These are phyloP conservation scores for Liparis tanakae DNA, from an alignment of 2,797 vertebrate species.

Conservation along the genomic window DNA sequence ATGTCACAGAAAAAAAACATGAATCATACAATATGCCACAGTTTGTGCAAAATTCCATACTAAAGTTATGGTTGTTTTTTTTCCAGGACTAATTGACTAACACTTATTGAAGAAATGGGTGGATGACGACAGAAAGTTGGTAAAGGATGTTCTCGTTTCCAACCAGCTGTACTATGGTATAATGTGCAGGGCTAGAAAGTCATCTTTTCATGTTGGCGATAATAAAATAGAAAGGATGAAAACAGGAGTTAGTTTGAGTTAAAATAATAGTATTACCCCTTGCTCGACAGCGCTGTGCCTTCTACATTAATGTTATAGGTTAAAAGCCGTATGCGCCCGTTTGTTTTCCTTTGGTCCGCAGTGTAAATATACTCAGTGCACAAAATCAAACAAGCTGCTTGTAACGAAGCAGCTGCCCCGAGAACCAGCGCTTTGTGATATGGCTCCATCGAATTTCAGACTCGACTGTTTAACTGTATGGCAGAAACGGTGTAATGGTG, in stretches of 20 bases:
- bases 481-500: conserved; percentile 26
- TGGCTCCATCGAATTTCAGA: conserved; percentile 1
- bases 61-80: conserved; percentile 22
- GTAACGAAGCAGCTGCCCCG: conserved; percentile 29
- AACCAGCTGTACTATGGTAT: conserved; percentile 9
- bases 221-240: conserved; percentile 39
- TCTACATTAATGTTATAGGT: conserved; percentile 1
- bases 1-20: conserved; percentile 5
- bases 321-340: background rate
- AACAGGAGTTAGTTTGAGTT: conserved; percentile 23
- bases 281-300: background rate
- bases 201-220: conserved; percentile 18
- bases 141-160: conserved; percentile 2
- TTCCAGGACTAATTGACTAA: conserved; percentile 20
- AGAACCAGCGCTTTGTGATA: background rate
- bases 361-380: background rate
- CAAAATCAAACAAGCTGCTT: conserved; percentile 11
- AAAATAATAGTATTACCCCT: background rate
- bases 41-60: background rate
- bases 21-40: background rate
- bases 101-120: conserved; percentile 29
- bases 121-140: conserved; percentile 39
- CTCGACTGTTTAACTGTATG: conserved; percentile 22
- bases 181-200: conserved; percentile 7
- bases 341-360: conserved; percentile 6